Conservation (phyloP, 2,113 vertebrate species). For the Pollachius pollachius region DNA sequence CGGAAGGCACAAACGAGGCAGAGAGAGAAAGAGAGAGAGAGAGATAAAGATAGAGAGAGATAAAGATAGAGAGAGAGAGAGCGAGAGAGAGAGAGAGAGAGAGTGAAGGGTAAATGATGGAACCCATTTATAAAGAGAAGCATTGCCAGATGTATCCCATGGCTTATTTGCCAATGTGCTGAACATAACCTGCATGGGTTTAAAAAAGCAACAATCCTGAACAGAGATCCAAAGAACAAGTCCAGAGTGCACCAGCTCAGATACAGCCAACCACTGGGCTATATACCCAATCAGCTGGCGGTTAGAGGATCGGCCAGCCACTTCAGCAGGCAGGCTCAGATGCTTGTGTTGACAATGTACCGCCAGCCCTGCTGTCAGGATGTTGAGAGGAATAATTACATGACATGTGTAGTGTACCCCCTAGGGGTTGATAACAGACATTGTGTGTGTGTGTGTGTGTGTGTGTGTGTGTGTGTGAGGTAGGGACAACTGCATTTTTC, state of each 20-base stretch:
- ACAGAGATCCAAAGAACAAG: background rate
- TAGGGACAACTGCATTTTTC: no score
- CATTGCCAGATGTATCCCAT: conserved; percentile 46
- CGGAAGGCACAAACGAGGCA: conserved; percentile 6
- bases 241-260: background rate
- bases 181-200: conserved; percentile 30
- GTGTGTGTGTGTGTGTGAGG: no score
- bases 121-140: conserved; percentile 31
- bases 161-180: conserved; percentile 24
- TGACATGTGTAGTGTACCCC: no score
- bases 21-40: background rate
- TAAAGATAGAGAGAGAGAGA: background rate
- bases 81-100: no score
- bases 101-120: conserved; percentile 15
- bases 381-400: no score
- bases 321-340: no score
- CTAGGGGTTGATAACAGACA: no score
- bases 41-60: conserved; percentile 2
- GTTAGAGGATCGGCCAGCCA: background rate
- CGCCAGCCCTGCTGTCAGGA: no score
- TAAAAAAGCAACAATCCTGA: conserved; percentile 27
- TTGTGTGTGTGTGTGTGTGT: no score
- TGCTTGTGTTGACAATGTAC: no score
- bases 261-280: background rate
- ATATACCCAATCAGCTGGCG: background rate